Base-by-base conservation (phyloP, 2,888 invertebrate species). In the Acronicta leporina region DNA sequence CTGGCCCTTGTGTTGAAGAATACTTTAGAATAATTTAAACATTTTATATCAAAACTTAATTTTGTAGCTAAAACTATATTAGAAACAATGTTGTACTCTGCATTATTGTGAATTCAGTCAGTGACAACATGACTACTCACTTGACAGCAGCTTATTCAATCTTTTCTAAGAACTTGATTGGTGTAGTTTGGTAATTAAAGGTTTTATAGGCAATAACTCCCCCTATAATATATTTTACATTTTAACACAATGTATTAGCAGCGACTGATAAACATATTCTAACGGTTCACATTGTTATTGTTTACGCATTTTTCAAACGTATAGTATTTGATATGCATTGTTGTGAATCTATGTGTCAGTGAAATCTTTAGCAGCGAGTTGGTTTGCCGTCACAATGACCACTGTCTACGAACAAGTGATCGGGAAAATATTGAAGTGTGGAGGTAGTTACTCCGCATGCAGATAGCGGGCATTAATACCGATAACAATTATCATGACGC, bases 401-500 rank as follows among this genome's bases (percentile, higher is more conserved):
- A 43, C 13, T 44, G 49, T 44, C 40, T 27, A 47, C 47, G 30
- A 16, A 25, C 20, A 43, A 30, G 48, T 54, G 54, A 54, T 68
- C 57, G 47, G 68, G 47, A 54, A 59, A 61, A 61, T 68, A 67
- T 46, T 64, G 50, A 59, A 73, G 56, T 58, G 81, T 44, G 56
- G 44, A 66, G 56, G 52, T 55, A 56, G 52, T 45, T 49, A 63
- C 53, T 75, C 71, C 49, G 47, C 40, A 63, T 49, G 67, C 66
- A 82, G 86, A 87, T 88, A 87, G 81, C 71, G 72, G 70, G 67
- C 46, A 53, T 86, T 88, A 88, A 82, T 87, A 81, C 72, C 82
- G 91, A 91, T 91, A 91, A 90, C 87, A 90, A 91, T 91, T 91
- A 91, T 91, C 91, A 85, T 75, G 83, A 74, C 79, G 75, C 83